Evolutionary conservation across 2,888 invertebrate species (phyloP), one percentile per base, ranked within the genome.

Genomic region (Pyrrhosoma nymphula): DNA sequence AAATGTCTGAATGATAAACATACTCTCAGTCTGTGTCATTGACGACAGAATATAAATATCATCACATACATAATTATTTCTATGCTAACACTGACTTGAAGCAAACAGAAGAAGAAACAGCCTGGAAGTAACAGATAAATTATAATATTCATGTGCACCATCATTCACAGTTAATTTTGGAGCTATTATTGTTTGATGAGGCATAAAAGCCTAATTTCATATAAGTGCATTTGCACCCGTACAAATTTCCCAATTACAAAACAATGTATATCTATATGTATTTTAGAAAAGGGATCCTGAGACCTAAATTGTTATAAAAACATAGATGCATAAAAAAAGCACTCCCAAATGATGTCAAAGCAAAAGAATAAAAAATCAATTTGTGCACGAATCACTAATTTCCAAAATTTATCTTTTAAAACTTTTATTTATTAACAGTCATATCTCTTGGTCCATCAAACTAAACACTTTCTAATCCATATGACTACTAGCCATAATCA

Each of bases 21-120:
- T 93, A n/a, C 69, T 93, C 75, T 47, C 39, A 69, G 39, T 35
- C 47, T 93, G 63, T 55, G 47, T 75, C 93, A 93, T n/a, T 47
- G 63, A 39, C 69, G 55, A 69, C 56, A 75, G 69, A 93, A 75
- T 69, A 69, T 75, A 69, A 93, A 47, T 47, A 63, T 55, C 35
- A 69, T 47, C 47, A 39, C 93, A 69, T 69, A 75, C 1, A 20
- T 75, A 75, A 69, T 69, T 93, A 69, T 93, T 75, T 55, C 93
- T 93, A 93, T 93, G 93, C 93, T 75, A 93, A 93, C 75, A 93
- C 93, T 93, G 75, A n/a, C 93, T 55, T 93, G 69, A 75, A 93
- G 69, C 56, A 89, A 82, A 56, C 69, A 75, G 69, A 75, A 69
- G 23, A 47, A 69, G 69, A 69, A 93, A 47, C 35, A 82, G 47